Conservation (phyloP, 2,888 invertebrate genomes). For the Candidula unifasciata region DNA sequence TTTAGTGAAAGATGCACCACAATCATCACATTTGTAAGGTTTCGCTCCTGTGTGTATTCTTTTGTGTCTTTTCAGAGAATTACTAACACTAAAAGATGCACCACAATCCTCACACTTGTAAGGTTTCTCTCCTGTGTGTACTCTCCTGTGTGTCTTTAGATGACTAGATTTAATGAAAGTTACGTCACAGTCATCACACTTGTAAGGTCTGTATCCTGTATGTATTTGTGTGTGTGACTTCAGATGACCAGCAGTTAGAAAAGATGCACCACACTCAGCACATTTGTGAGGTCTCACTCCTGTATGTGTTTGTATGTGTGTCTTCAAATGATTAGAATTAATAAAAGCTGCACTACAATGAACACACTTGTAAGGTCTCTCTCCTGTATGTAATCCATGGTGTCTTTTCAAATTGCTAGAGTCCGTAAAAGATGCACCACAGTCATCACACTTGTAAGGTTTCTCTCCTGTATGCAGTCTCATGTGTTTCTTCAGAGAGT, state of each 20-base stretch:
- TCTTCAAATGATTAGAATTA: not conserved
- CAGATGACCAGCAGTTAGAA: not conserved
- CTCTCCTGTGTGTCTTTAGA: not conserved
- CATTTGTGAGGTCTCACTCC: no score
- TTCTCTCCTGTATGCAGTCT: slow-evolving; percentile 23
- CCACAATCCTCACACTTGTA: slow-evolving; percentile 3
- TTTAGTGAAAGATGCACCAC: not conserved
- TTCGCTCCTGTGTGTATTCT: not conserved
- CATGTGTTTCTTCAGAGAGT: not conserved
- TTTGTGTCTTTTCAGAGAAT: not conserved
- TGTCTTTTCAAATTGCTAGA: not conserved
- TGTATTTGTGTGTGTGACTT: not conserved
- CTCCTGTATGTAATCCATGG: not conserved
- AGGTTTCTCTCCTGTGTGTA: not conserved
- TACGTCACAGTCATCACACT: slow-evolving; percentile 4
- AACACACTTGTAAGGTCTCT: no score
- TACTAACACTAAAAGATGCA: not conserved
- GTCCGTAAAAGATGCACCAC: slow-evolving; percentile 5
- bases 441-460: slow-evolving; percentile 3
- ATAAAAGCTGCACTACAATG: no score
- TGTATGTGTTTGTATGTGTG: not conserved
- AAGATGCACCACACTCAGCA: not conserved
- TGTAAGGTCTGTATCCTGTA: slow-evolving; percentile 11
- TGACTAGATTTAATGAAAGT: not conserved
- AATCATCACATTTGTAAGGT: not conserved